Evolutionary conservation across 2,113 vertebrate genomes (phyloP).

Genomic region (Oncorhynchus gorbuscha): DNA sequence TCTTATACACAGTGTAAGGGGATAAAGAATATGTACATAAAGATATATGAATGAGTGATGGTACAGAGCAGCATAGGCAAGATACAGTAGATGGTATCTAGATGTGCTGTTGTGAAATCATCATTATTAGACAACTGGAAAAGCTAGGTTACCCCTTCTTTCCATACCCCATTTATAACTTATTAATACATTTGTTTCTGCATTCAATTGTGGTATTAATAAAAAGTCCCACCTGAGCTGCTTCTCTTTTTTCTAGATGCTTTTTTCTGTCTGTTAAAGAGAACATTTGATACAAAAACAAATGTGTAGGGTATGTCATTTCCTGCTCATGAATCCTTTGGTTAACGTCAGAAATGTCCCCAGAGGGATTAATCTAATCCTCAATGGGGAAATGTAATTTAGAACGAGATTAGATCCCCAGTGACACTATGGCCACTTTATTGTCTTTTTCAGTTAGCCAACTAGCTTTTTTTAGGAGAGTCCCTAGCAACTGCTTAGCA

Average conservation of each 20-base stretch:
- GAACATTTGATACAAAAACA: neutral
- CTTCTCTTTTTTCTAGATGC: neutral
- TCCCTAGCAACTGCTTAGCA: too few species aligned
- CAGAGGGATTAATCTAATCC: constrained; percentile 40
- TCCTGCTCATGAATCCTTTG: constrained; percentile 31
- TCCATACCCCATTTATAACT: too few species aligned
- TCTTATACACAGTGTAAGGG: too few species aligned
- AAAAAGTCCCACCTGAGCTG: neutral
- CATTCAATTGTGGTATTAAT: neutral
- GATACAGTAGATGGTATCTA: neutral
- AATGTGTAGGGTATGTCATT: constrained; percentile 28
- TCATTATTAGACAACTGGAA: too few species aligned
- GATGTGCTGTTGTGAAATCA: neutral
- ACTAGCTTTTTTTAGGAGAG: too few species aligned
- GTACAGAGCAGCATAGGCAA: too few species aligned
- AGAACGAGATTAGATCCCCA: constrained; percentile 24
- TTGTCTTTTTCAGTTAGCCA: constrained; percentile 14
- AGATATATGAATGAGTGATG: too few species aligned
- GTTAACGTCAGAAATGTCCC: constrained; percentile 22
- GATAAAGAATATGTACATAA: too few species aligned
- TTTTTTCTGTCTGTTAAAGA: neutral
- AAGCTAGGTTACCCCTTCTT: too few species aligned
- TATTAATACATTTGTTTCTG: neutral
- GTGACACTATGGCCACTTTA: constrained; percentile 17
- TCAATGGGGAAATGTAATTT: constrained; percentile 32